Evolutionary conservation across 2,888 invertebrate genomes (phyloP).

Genomic region (Ommatoiulus sabulosus): DNA sequence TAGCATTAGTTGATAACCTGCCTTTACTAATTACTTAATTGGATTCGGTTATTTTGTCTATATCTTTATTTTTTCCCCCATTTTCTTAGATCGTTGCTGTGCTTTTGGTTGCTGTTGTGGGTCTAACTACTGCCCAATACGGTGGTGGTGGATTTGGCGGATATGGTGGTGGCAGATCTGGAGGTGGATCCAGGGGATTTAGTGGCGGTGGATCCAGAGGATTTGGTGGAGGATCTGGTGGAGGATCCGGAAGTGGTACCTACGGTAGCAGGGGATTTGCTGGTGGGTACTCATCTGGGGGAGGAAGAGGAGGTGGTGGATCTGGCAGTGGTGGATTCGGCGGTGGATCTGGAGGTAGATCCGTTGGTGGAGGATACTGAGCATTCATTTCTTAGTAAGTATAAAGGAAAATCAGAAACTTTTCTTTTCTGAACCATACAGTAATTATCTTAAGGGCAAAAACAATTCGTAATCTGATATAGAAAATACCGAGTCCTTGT

Average conservation of each 20-base stretch:
- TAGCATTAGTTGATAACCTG: too few species aligned
- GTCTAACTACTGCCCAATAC: not conserved
- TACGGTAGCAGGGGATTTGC: too few species aligned
- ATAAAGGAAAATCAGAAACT: too few species aligned
- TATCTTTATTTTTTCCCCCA: not conserved
- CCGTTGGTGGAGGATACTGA: slow-evolving; percentile 17
- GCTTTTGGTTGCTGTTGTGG: not conserved
- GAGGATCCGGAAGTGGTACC: not conserved
- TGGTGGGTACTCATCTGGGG: too few species aligned
- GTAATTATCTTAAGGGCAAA: too few species aligned
- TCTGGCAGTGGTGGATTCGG: too few species aligned
- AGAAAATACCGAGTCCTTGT: too few species aligned
- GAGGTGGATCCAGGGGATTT: not conserved
- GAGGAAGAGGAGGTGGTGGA: too few species aligned
- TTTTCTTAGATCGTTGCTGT: not conserved
- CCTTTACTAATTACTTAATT: not conserved
- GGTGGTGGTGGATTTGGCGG: not conserved
- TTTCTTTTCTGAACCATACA: too few species aligned
- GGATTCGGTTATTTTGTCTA: not conserved
- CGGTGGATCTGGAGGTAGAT: not conserved
- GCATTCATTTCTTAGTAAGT: not conserved
- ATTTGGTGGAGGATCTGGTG: not conserved
- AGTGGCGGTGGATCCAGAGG: not conserved
- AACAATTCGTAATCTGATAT: too few species aligned
- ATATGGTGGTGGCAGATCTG: not conserved